These are phyloP conservation scores for Erpetoichthys calabaricus DNA, from an alignment of 2,797 vertebrate species.

Conservation along the genomic window DNA sequence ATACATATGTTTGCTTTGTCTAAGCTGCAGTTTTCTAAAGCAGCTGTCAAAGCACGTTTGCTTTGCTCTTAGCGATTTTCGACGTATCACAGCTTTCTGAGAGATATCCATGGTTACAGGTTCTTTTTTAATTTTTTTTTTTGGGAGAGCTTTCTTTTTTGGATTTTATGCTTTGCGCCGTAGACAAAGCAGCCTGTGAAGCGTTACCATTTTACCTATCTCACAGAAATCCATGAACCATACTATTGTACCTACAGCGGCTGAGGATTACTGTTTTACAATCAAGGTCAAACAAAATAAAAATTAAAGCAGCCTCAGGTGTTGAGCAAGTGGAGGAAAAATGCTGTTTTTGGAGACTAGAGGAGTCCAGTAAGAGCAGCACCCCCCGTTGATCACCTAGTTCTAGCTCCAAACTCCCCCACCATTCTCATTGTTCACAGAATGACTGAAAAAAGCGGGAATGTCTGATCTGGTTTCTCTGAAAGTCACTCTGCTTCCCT, in stretches of 20 bases:
- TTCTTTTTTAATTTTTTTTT: too few species aligned
- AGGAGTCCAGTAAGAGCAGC: too few species aligned
- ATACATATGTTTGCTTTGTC: conserved; percentile 1
- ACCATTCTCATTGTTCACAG: too few species aligned
- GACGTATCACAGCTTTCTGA: conserved; percentile 11
- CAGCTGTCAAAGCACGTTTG: conserved; percentile 2
- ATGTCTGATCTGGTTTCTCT: too few species aligned
- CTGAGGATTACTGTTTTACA: conserved; percentile 19
- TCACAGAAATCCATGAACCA: conserved; percentile 27
- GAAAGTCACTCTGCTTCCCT: too few species aligned
- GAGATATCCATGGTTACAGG: conserved; percentile 9
- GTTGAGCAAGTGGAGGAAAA: too few species aligned
- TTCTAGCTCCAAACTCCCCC: too few species aligned
- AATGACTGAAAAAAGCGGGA: too few species aligned
- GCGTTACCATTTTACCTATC: conserved; percentile 6
- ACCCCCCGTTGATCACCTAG: too few species aligned
- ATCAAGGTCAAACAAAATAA: conserved; percentile 17
- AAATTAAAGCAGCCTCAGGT: neutral
- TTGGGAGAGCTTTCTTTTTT: conserved; percentile 21
- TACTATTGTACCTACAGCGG: conserved; percentile 8
- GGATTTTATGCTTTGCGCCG: conserved; percentile 18
- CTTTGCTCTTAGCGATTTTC: conserved; percentile 21
- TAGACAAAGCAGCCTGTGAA: conserved; percentile 13
- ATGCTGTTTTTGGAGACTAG: too few species aligned
- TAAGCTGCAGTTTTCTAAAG: conserved; percentile 2